A percentile compares a stretch with the other conserved stretches of the same genome.
These are phyloP conservation scores for Hyperoplus lanceolatus DNA, from an alignment of 2,797 vertebrate genomes.

Conservation along the genomic window DNA sequence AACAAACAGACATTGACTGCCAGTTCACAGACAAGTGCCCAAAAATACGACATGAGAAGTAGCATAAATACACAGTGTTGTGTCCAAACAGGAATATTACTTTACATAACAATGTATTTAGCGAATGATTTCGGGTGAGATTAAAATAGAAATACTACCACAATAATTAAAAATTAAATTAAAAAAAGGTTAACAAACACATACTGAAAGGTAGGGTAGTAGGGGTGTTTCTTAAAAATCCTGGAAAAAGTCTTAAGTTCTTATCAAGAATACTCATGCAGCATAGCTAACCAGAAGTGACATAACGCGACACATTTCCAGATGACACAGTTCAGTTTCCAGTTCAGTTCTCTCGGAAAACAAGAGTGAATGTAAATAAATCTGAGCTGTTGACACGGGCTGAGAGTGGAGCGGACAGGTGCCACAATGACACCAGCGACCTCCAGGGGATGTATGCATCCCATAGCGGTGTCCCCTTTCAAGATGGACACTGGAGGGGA, in stretches of 20 bases:
- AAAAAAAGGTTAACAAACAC: background rate
- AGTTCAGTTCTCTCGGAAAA: conserved; percentile 55
- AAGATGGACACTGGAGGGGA: conserved; percentile 68
- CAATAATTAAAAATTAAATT: background rate
- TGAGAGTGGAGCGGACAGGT: conserved; percentile 82
- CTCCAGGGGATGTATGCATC: conserved; percentile 80
- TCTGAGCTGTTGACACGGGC: conserved; percentile 70
- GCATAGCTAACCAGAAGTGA: background rate
- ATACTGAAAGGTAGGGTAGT: background rate
- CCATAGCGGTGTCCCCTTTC: conserved; percentile 81
- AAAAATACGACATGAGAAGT: conserved; percentile 37
- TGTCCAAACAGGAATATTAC: conserved; percentile 9
- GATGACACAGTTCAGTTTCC: conserved; percentile 15
- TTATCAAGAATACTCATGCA: too few relatives aligned
- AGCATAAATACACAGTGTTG: conserved; percentile 28
- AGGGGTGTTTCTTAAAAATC: background rate
- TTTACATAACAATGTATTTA: background rate
- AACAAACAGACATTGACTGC: conserved; percentile 32
- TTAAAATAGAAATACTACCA: background rate
- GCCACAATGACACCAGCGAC: conserved; percentile 74
- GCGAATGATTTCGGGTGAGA: too few relatives aligned
- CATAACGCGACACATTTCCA: background rate
- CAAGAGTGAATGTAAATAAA: conserved; percentile 79
- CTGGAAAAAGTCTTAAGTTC: background rate
- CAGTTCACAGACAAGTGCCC: conserved; percentile 11